Base-by-base conservation (phyloP, 2,113 vertebrate genomes). In the Sander vitreus region DNA sequence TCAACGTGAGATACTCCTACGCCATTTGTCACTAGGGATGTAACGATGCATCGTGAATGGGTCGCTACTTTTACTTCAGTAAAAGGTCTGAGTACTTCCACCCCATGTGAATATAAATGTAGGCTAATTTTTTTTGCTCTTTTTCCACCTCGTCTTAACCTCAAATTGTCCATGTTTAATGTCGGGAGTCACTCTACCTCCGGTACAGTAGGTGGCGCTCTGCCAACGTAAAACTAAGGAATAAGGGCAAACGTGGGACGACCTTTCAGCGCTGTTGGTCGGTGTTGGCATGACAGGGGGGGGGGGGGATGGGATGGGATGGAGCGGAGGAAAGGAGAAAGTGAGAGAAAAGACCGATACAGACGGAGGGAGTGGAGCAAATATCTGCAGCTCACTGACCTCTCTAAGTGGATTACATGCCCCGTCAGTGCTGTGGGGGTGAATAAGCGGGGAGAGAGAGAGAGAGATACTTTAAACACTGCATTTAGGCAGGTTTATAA, bases 331-430 rank as follows among this genome's bases (percentile, higher is more conserved):
- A 39, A 25, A 85, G 60, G 62, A 73, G 71, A 69, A 62, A 62
- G 63, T 19, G 68, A 19, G 57, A 19, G 19, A 30, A 64, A 47
- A 76, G 45, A 70, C 58, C 79, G 62, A 48, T 18, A 69, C 66
- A 83, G 77, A 79, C 21, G 3, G 47, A 43, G 63, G 39, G 85
- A 72, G 54, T 27, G 54, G 83, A 72, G 75, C 84, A 89, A 74
- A 94, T 93, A 87, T 91, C 91, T 93, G 76, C 72, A 80, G 88
- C 85, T 91, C 93, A 91, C 81, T 93, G 92, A 92, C 92, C 90
- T 90, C 76, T 81, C 76, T 93, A 92, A 93, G 87, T 90, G 89
- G 92, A 94, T 94, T 93, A 93, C 80, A 80, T 58, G 82, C 83
- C 81, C 85, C 47, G 50, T 65, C 59, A 84, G 84, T 74, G 68